These are phyloP conservation scores for Notothenia coriiceps DNA, from an alignment of 2,113 vertebrate species.

Conservation along the genomic window DNA sequence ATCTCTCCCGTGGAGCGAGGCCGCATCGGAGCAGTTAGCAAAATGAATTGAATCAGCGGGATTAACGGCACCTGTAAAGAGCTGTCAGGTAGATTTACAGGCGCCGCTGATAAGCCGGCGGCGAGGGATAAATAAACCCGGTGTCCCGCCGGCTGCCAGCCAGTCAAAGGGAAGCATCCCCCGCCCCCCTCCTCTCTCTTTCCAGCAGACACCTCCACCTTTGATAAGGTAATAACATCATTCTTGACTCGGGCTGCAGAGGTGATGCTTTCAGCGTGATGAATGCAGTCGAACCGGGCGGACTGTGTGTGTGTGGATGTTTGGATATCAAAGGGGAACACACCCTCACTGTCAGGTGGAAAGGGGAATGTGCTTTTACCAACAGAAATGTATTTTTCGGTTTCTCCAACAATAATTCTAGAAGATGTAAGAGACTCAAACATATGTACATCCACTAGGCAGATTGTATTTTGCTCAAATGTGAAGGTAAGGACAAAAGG, in stretches of 20 bases:
- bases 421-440: too few species aligned
- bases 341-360: slow-evolving; percentile 53
- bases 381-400: not conserved
- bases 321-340: slow-evolving; percentile 68
- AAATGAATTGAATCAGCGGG: slow-evolving; percentile 84
- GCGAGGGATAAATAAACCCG: slow-evolving; percentile 71
- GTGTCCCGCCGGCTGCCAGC: slow-evolving; percentile 72
- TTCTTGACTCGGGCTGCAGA: slow-evolving; percentile 88
- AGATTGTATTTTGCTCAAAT: not conserved
- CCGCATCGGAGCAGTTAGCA: slow-evolving; percentile 75
- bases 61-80: slow-evolving; percentile 85
- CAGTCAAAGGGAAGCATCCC: slow-evolving; percentile 81
- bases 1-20: slow-evolving; percentile 71
- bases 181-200: slow-evolving; percentile 20
- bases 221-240: slow-evolving; percentile 87
- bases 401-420: not conserved
- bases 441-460: too few species aligned
- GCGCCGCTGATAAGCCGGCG: slow-evolving; percentile 72
- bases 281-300: slow-evolving; percentile 86
- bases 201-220: slow-evolving; percentile 86
- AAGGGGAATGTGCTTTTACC: slow-evolving; percentile 30
- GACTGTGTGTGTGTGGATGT: slow-evolving; percentile 55
- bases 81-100: slow-evolving; percentile 83
- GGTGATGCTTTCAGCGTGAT: slow-evolving; percentile 92
- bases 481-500: not conserved